These are phyloP conservation scores for Polylopha cassiicola DNA, from an alignment of 2,888 invertebrate species.

Conservation along the genomic window DNA sequence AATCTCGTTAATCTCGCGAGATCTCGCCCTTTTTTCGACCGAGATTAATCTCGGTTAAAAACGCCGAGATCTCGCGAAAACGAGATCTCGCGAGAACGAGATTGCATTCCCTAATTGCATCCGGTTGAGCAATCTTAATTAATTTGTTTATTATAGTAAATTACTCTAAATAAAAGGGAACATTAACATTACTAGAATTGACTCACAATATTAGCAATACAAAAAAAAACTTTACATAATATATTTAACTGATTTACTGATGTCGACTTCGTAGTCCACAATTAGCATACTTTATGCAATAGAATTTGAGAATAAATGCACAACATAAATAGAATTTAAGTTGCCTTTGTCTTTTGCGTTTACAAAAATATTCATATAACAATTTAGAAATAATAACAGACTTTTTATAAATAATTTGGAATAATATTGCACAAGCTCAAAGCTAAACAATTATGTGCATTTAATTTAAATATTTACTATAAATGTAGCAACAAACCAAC, in stretches of 20 bases:
- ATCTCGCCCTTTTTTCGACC: too few species aligned
- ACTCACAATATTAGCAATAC: slow-evolving; percentile 73
- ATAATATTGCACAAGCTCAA: slow-evolving; percentile 74
- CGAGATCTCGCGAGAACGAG: too few species aligned
- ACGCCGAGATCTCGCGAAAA: too few species aligned
- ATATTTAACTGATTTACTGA: slow-evolving; percentile 48
- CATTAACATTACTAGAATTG: slow-evolving; percentile 73
- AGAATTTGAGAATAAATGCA: slow-evolving; percentile 74
- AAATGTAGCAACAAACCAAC: slow-evolving; percentile 73
- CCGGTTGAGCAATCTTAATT: slow-evolving; percentile 74
- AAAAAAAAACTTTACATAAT: slow-evolving; percentile 50
- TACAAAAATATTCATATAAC: slow-evolving; percentile 73
- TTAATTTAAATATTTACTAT: slow-evolving; percentile 52
- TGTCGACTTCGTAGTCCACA: slow-evolving; percentile 68
- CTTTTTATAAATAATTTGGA: slow-evolving; percentile 72
- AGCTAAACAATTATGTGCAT: slow-evolving; percentile 69
- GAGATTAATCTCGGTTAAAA: too few species aligned
- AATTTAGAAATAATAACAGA: slow-evolving; percentile 74
- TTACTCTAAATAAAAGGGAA: slow-evolving; percentile 72
- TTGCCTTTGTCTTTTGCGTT: slow-evolving; percentile 73
- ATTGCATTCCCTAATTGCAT: too few species aligned
- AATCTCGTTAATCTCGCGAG: too few species aligned
- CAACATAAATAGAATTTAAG: slow-evolving; percentile 74
- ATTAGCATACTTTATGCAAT: slow-evolving; percentile 59
- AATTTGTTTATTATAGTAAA: slow-evolving; percentile 68